Evolutionary conservation across 2,113 vertebrate species (phyloP).

Genomic region (Vanacampus margaritifer): DNA sequence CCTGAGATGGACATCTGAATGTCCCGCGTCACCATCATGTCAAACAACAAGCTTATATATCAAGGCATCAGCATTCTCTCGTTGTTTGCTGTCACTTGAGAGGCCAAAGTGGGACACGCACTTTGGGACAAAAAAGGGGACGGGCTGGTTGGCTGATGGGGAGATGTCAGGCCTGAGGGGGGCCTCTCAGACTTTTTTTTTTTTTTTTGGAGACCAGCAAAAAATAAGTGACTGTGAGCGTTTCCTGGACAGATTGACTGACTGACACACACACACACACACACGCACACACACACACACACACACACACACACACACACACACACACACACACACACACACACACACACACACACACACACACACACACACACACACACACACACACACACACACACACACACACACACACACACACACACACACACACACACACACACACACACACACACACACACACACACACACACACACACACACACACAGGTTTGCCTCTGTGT

Average conservation of each 20-base stretch:
- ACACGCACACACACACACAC: neutral
- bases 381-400: no score
- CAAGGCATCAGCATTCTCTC: slow-evolving; percentile 1
- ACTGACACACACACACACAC: slow-evolving; percentile 3
- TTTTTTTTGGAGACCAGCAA: slow-evolving; percentile 14
- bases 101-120: slow-evolving; percentile 10
- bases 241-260: slow-evolving; percentile 43
- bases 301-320: slow-evolving; percentile 3
- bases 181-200: slow-evolving; percentile 19
- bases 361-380: no score
- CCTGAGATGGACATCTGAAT: neutral
- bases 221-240: slow-evolving; percentile 58
- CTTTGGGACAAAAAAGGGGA: neutral
- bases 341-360: no score
- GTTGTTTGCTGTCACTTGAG: slow-evolving; percentile 30
- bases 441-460: no score
- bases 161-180: slow-evolving; percentile 38
- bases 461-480: no score
- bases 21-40: neutral
- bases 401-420: no score
- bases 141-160: slow-evolving; percentile 34
- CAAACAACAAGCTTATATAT: neutral
- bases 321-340: slow-evolving; percentile 7
- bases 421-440: no score
- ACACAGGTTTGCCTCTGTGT: no score